phyloP scores from a whole-genome alignment of 2,888 invertebrate species.

The Leucozona laternaria region DNA sequence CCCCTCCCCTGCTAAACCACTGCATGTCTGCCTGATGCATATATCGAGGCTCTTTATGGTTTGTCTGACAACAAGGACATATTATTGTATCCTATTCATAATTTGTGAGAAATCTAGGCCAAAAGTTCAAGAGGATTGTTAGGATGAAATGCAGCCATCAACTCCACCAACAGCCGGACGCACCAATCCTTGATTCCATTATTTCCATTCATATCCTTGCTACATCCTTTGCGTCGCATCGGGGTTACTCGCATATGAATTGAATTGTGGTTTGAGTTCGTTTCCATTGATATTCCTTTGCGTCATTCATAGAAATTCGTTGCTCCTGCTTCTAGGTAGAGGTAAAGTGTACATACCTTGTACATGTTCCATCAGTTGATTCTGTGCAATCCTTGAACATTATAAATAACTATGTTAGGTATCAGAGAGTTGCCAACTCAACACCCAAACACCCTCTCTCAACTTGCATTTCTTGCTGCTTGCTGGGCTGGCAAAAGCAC shows the following conservation, averaged over 20 bases:
- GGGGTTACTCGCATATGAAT: conserved; percentile 31
- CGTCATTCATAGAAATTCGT: conserved; percentile 62
- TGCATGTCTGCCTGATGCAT: conserved; percentile 22
- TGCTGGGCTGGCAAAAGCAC: conserved; percentile 27
- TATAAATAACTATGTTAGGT: conserved; percentile 14
- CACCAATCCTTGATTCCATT: conserved; percentile 47
- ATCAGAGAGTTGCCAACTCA: conserved; percentile 12
- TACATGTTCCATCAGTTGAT: background rate
- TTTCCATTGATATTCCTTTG: conserved; percentile 53
- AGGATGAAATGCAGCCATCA: conserved; percentile 4
- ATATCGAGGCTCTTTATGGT: conserved; percentile 16
- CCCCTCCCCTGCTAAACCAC: background rate
- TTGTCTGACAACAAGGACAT: conserved; percentile 51
- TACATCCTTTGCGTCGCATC: conserved; percentile 1
- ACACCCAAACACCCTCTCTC: background rate
- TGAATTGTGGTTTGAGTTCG: conserved; percentile 11
- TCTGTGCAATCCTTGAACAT: conserved; percentile 49
- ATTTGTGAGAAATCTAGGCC: conserved; percentile 44
- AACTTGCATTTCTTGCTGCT: background rate
- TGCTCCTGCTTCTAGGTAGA: background rate
- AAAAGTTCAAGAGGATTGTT: conserved; percentile 65
- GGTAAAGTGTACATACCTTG: too few species aligned
- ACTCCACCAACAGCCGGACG: conserved; percentile 9
- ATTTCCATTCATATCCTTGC: conserved; percentile 54
- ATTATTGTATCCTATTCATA: conserved; percentile 6